These are phyloP conservation scores for Euschistus heros DNA, from an alignment of 1,140 invertebrate species.

Conservation along the genomic window DNA sequence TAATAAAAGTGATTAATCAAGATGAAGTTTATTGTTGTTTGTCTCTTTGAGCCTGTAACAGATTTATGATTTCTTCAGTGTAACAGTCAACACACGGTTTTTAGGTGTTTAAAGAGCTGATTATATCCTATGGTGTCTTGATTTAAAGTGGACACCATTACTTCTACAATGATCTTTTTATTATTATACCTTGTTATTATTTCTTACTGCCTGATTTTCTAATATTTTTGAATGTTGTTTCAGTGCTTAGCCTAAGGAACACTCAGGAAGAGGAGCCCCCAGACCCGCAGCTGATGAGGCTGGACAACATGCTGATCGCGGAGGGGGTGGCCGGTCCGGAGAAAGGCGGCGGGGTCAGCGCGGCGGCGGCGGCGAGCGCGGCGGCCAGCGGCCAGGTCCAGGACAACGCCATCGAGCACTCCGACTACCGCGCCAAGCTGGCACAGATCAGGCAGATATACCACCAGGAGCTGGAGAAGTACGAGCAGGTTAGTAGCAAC, in stretches of 20 bases:
- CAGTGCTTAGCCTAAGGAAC: conserved; percentile 88
- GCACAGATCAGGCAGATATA: conserved; percentile 99
- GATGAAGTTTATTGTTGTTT: too few relatives aligned
- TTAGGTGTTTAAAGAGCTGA: too few relatives aligned
- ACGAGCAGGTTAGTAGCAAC: conserved; percentile 75
- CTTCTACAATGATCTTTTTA: too few relatives aligned
- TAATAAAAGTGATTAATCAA: too few relatives aligned
- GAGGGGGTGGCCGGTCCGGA: conserved; percentile 98
- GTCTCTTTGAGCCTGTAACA: too few relatives aligned
- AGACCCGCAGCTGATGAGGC: conserved; percentile 94
- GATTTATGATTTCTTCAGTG: too few relatives aligned
- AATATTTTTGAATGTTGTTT: conserved; percentile 34
- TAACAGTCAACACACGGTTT: too few relatives aligned
- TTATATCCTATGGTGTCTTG: too few relatives aligned
- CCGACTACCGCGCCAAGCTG: conserved; percentile 96
- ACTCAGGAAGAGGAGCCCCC: conserved; percentile 97
- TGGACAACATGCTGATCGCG: conserved; percentile 99
- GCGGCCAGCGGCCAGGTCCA: conserved; percentile 64
- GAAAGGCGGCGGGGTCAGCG: conserved; percentile 85
- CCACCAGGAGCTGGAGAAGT: conserved; percentile 98
- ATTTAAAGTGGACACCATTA: too few relatives aligned
- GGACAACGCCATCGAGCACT: conserved; percentile 97
- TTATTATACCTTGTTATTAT: not conserved
- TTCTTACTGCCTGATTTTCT: not conserved
- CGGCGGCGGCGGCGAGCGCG: conserved; percentile 80